Percentiles rank a stretch among this genome's conserved stretches.
These are phyloP conservation scores for Dromococcyx pavoninus DNA, from an alignment of 2,797 vertebrate genomes.

Conservation along the genomic window DNA sequence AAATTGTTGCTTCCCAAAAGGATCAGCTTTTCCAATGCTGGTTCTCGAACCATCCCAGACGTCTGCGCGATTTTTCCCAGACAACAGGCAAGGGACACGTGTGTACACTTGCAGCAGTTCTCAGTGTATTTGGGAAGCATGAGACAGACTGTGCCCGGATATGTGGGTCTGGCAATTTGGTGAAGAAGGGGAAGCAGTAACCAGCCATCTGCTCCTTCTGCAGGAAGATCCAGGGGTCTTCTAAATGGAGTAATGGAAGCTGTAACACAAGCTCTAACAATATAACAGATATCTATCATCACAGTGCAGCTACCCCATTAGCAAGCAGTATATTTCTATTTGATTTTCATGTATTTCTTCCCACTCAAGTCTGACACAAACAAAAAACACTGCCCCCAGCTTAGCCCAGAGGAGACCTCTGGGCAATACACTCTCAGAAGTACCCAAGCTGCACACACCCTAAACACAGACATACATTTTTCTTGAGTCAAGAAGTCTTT, in stretches of 20 bases:
- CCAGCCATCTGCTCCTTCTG: background rate
- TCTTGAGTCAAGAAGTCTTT: conserved; percentile 50
- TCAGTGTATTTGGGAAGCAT: accelerated
- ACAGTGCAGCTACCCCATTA: background rate
- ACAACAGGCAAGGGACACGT: accelerated
- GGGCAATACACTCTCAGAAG: conserved; percentile 35
- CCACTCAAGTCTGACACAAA: conserved; percentile 49
- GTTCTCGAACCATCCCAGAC: background rate
- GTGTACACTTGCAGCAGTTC: background rate
- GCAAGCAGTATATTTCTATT: conserved; percentile 25
- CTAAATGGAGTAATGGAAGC: background rate
- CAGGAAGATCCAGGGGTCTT: background rate
- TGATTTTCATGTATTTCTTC: conserved; percentile 40
- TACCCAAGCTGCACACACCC: conserved; percentile 45
- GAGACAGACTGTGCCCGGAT: background rate
- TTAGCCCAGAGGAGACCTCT: conserved; percentile 35
- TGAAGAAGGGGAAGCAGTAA: background rate
- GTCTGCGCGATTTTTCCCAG: background rate
- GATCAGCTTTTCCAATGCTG: background rate
- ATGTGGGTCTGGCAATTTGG: background rate
- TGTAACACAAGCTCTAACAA: background rate
- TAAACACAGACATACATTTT: conserved; percentile 56
- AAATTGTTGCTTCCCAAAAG: background rate
- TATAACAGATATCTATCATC: background rate
- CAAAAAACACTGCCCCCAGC: conserved; percentile 1